These are phyloP conservation scores for Papilio elwesi DNA, from an alignment of 2,888 invertebrate species.

Conservation along the genomic window DNA sequence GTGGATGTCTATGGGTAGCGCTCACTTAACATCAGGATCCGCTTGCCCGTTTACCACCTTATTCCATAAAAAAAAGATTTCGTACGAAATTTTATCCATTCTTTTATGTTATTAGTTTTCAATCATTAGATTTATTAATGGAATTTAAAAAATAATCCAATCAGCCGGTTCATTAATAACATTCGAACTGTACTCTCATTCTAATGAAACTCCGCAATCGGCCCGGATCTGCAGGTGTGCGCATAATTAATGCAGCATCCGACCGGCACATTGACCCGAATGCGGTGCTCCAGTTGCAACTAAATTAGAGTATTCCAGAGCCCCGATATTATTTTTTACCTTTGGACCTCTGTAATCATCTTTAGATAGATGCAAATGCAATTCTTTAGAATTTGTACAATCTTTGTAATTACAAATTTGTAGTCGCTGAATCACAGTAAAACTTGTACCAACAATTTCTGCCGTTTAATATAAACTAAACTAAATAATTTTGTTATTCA, in stretches of 20 bases:
- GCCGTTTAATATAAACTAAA: too few species aligned
- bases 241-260: constrained; percentile 31
- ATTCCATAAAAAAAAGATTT: too few species aligned
- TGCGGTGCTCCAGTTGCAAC: constrained; percentile 21
- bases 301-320: constrained; percentile 29
- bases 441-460: too few species aligned
- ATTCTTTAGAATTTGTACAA: background rate
- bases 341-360: background rate
- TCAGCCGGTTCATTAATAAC: constrained; percentile 8
- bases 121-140: background rate
- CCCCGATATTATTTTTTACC: background rate
- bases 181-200: constrained; percentile 1
- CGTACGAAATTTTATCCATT: too few species aligned
- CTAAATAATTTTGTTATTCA: too few species aligned
- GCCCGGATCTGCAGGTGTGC: constrained; percentile 10
- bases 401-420: background rate
- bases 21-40: too few species aligned
- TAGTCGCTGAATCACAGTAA: too few species aligned
- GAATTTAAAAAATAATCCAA: background rate
- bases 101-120: too few species aligned
- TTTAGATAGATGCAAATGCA: background rate
- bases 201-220: constrained; percentile 21
- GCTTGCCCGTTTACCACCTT: too few species aligned
- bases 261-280: constrained; percentile 26
- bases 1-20: too few species aligned